Evolutionary conservation across 2,888 invertebrate species (phyloP).

Genomic region (Pseudeuparius sepicola): DNA sequence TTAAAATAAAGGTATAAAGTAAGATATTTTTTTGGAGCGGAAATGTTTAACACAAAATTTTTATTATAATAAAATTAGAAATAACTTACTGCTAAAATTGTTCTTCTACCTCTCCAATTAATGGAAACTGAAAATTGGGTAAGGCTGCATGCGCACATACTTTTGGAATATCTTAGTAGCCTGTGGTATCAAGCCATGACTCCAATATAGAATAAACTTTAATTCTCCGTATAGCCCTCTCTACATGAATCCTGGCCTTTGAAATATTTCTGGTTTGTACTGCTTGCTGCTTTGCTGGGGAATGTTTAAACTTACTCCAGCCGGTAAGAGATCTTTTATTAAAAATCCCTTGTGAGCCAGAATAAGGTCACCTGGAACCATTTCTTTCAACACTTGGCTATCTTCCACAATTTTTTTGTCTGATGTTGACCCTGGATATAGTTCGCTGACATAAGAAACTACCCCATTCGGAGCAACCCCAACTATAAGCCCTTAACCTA

Average conservation of each 20-base stretch:
- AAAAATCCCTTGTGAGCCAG: conserved; percentile 26
- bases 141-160: no score
- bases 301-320: conserved; percentile 23
- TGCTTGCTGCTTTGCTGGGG: conserved; percentile 23
- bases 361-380: conserved; percentile 23
- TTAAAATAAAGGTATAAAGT: no score
- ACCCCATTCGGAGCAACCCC: conserved; percentile 28
- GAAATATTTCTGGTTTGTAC: conserved; percentile 21
- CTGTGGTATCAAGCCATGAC: no score
- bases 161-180: no score
- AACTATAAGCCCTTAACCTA: no score
- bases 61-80: no score
- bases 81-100: no score
- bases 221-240: conserved; percentile 22
- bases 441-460: conserved; percentile 23
- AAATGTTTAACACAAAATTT: no score
- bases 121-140: no score
- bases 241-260: conserved; percentile 23
- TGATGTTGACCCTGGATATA: conserved; percentile 27
- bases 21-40: no score
- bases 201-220: no score
- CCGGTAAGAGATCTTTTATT: conserved; percentile 23
- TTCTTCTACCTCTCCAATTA: no score
- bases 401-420: conserved; percentile 23
- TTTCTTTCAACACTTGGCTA: conserved; percentile 20